Base-by-base conservation (phyloP, 2,888 invertebrate species). In the Leptinotarsa tumamoca region DNA sequence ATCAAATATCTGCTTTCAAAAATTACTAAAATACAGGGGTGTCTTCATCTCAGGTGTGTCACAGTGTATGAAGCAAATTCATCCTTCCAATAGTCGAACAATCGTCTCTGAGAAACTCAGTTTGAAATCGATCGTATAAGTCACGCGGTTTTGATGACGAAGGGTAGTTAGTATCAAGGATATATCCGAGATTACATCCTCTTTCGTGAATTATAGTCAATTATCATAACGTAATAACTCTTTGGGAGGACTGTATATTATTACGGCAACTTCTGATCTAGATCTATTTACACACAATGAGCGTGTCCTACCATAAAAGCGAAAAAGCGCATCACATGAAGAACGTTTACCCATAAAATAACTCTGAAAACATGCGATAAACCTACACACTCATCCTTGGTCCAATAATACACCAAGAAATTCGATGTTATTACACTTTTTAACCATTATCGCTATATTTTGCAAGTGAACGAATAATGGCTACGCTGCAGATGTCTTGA, bases 381-480 rank as follows among this genome's bases (percentile, higher is more conserved):
- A 56, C 50, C 61, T 33, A 51, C 51, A 43, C 51, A 68, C 71
- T 71, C 68, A 76, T 77, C 76, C 76, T 77, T 77, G 76, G 49
- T 18, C 74, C 72, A 73, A 58, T 77, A 72, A 68, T 68, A 73
- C 23, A 71, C 67, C 63, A 61, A 68, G 66, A 74, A 74, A 74
- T 77, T 77, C 66, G 67, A 73, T 69, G 63, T 73, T 75, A 73
- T 75, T 75, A 76, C 43, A 71, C 63, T 71, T 79, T 79, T 70
- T 66, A 69, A 80, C 74, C 78, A 73, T 79, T 79, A 75, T 78
- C 68, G 77, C 77, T 76, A 61, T 69, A 75, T 77, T 77, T 80
- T 78, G 79, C 81, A 79, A 81, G 78, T 81, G 77, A 72, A 76
- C 79, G 71, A 78, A 73, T 81, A 78, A 82, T 81, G 81, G 75